Evolutionary conservation across 2,797 vertebrate species (phyloP), one percentile per base, ranked within the genome.

Genomic region (Graptemys geographica): DNA sequence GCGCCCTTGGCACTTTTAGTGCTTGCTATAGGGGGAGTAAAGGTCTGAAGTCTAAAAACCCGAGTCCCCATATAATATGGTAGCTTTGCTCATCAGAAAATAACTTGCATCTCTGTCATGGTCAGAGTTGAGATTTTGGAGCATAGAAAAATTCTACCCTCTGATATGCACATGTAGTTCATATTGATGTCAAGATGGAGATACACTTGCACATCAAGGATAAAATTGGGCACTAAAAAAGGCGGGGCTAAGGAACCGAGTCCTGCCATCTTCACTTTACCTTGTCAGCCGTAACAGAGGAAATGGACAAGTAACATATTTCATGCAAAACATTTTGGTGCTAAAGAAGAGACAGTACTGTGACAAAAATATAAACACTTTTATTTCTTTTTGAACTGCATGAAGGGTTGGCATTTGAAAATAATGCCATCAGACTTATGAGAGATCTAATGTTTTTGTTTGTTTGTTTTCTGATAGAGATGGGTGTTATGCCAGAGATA

Each of bases 401-500:
- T 44, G 37, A 25, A 21, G 12, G 13, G 12, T 25, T 85, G 65
- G 13, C 0, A 1, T 27, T 81, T 88, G 4, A 6, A 41, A 81
- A 0, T 62, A 33, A 37, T 72, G n/a, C 4, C 88, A 88, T 57
- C 8, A 6, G 21, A 31, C 41, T 72, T 44, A 0, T 15, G 78
- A 76, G 19, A 11, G 92, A 59, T 78, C 53, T 95, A 80, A 83
- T 10, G 1, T 4, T 2, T 55, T 72, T 25, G 8, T 28, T 55
- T 13, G 7, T 44, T 86, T 37, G 11, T 47, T 49, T 88, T 96
- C 44, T 82, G 94, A 1, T 95, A 98, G 99, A 99, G 97, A 99
- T 99, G 99, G 99, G 99, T 13, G 99, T 99, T 85, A 99, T 99
- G 99, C 98, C 99, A 59, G 99, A 99, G 98, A 99, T 99, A 79